Evolutionary conservation across 2,797 vertebrate genomes (phyloP).

Genomic region (Mormyrus hasselquistii): DNA sequence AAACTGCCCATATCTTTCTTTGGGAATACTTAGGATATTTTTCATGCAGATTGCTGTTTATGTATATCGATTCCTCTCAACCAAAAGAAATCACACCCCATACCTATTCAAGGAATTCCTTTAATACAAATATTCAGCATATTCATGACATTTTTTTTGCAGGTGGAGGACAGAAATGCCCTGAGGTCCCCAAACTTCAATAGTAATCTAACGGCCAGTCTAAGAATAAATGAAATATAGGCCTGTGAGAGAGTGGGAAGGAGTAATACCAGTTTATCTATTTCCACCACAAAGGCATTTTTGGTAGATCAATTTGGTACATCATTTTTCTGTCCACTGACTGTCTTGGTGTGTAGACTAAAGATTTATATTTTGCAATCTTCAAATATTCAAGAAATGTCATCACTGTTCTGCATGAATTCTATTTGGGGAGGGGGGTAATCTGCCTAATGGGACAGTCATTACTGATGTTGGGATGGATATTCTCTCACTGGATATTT

Average conservation of each 20-base stretch:
- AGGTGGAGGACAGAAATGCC: slow-evolving; percentile 36
- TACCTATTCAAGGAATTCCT: slow-evolving; percentile 40
- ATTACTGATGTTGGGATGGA: neutral
- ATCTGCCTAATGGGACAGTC: neutral
- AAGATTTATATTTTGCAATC: neutral
- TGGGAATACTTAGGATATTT: neutral
- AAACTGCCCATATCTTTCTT: neutral
- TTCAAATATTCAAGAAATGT: neutral
- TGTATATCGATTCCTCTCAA: neutral
- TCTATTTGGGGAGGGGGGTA: neutral
- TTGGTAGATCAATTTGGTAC: neutral
- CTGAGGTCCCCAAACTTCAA: slow-evolving; percentile 35
- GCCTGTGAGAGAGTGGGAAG: slow-evolving; percentile 18
- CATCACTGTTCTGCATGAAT: neutral
- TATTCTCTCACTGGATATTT: neutral
- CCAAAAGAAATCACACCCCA: neutral
- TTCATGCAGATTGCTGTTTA: neutral
- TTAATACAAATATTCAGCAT: slow-evolving; percentile 64
- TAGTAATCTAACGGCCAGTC: slow-evolving; percentile 49
- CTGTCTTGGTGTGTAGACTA: neutral
- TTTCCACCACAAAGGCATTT: slow-evolving; percentile 25
- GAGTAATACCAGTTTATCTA: slow-evolving; percentile 10
- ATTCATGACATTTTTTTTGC: slow-evolving; percentile 53
- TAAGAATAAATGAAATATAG: slow-evolving; percentile 22
- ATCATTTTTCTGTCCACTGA: neutral